Percentiles rank a stretch among this genome's conserved stretches.
phyloP scores from a whole-genome alignment of 2,797 vertebrate species.

The Stomatorhinus walkeri region DNA sequence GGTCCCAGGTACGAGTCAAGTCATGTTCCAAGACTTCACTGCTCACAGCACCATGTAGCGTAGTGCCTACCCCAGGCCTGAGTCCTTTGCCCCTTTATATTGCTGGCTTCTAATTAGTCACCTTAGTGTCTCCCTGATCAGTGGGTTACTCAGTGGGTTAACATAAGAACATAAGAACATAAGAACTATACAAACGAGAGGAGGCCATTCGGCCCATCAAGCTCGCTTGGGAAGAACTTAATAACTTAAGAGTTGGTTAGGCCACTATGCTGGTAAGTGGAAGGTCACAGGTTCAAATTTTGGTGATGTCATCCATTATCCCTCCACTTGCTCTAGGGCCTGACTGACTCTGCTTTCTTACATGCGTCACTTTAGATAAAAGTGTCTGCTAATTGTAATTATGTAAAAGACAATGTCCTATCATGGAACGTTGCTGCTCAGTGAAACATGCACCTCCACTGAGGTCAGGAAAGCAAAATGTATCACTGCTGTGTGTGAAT shows the following conservation, averaged over 20 bases:
- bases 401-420: neutral
- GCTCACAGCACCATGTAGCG: neutral
- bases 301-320: neutral
- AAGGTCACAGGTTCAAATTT: neutral
- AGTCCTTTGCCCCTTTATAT: neutral
- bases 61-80: neutral
- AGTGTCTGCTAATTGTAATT: neutral
- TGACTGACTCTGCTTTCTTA: neutral
- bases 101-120: neutral
- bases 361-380: neutral
- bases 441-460: neutral
- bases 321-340: neutral
- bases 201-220: no score
- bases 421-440: neutral
- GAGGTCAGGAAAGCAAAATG: slow-evolving; percentile 19
- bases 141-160: neutral
- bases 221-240: no score
- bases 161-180: no score
- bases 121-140: neutral
- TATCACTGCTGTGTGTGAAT: neutral
- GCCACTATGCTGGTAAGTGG: neutral
- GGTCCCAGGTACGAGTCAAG: slow-evolving; percentile 72
- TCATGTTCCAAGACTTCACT: neutral
- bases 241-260: neutral
- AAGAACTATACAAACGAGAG: no score